Base-by-base conservation (phyloP, 1,140 invertebrate genomes). In the Drosophila lini region DNA sequence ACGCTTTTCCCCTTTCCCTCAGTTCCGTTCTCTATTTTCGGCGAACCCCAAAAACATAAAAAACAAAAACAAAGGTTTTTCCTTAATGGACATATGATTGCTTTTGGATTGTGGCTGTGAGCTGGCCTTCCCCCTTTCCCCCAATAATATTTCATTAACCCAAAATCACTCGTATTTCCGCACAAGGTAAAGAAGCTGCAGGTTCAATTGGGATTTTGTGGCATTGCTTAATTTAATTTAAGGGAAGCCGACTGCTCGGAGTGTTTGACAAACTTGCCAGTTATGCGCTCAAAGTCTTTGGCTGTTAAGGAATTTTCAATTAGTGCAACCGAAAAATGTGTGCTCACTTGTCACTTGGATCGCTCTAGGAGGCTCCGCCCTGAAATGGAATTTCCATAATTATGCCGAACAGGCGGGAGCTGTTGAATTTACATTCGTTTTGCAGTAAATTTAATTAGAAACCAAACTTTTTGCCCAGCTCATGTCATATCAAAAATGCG, bases 261-360 rank as follows among this genome's bases (percentile, higher is more conserved):
- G 38, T 59, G 65, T 52, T 59, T 60, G 50, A 61, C 38, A 59
- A 69, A 68, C 57, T 81, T 52, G 48, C 40, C 64, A 56, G 79
- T 45, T 74, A 47, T 40, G 45, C 56, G 45, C 52, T 34, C 25
- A 32, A 58, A 63, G 73, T n/a, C 67, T 73, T 63, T 67, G 63
- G 42, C 53, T 58, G 65, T 50, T 61, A 40, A 73, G 79, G 83
- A 88, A 85, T 85, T 85, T 85, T 79, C 83, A 85, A 85, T 85
- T 82, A 88, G 82, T 86, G 73, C 59, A 74, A 62, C 55, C 53
- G 55, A 68, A 80, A 76, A 67, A 76, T 83, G 81, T 81, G 59
- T 70, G 79, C 78, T 76, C 50, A 45, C 47, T 63, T 53, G 36
- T 60, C 22, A 22, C 31, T 31, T 32, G 28, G 11, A 16, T 44